Evolutionary conservation across 2,113 vertebrate genomes (phyloP), one percentile per base, ranked within the genome.

Genomic region (Vulpes vulpes): DNA sequence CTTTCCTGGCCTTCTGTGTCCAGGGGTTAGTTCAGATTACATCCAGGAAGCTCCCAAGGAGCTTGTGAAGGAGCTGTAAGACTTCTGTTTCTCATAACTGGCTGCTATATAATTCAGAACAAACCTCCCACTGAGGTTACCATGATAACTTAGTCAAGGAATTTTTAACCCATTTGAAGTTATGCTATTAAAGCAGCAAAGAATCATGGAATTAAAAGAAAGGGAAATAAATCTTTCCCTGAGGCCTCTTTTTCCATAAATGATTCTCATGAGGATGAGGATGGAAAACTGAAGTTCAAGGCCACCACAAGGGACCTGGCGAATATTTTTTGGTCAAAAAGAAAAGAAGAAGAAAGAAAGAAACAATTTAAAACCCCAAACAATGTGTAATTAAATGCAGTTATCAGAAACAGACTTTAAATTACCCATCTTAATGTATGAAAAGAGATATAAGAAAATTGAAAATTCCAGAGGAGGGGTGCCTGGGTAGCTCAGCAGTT

Each of bases 271-370:
- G 22, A 25, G 73, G 73, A 74, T 43, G 5, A 74, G 14, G 43
- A 51, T 76, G 43, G 43, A 76, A 74, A 51, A 27, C 14, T 51
- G 73, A 49, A 49, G 73, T 76, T 14, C 43, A 49, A 76, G 73
- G 43, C 23, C 73, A 76, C 7, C 43, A 51, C 43, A 49, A 76
- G 73, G 23, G 14, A 14, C 14, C 43, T 49, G 43, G 38, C 27
- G 49, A 76, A 27, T 76, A 76, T 23, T 49, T 14, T 27, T 43
- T 49, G 73, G 38, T 49, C 8, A 14, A 32, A n/a, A 15, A 4
- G 2, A 20, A 11, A 5, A 1, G 22, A 11, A 20, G 0, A 35
- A 10, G 5, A 11, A 23, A 14, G 1, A 16, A 32, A 8, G 14
- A 30, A 32, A 8, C 5, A 16, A 32, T 32, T 67, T 25, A 74